A percentile compares a stretch with the other conserved stretches of the same genome.
phyloP scores from a whole-genome alignment of 2,797 vertebrate genomes.

The Gephyroberyx darwinii region DNA sequence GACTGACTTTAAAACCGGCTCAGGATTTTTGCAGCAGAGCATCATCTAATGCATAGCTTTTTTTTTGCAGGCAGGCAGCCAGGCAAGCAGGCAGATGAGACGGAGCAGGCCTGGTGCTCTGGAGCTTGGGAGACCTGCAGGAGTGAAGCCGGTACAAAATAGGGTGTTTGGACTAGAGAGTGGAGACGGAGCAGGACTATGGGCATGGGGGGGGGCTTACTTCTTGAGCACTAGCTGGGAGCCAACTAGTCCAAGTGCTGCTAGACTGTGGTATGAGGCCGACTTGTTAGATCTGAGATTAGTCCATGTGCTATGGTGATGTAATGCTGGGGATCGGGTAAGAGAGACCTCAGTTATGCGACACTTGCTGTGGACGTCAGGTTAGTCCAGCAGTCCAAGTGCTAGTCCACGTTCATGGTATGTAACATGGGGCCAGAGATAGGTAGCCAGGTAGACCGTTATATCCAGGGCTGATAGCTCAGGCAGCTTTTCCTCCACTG shows the following conservation, averaged over 20 bases:
- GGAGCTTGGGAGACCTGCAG: constrained; percentile 5
- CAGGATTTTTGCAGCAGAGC: constrained; percentile 15
- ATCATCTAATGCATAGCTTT: constrained; percentile 55
- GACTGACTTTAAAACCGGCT: constrained; percentile 27
- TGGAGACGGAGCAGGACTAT: constrained; percentile 10
- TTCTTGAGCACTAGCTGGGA: constrained; percentile 5
- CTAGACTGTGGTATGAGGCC: neutral
- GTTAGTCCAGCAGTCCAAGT: constrained; percentile 7
- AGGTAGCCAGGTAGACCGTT: neutral
- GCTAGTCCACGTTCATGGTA: neutral
- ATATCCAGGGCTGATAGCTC: constrained; percentile 9
- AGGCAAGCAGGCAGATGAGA: constrained; percentile 15
- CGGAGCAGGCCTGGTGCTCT: constrained; percentile 9
- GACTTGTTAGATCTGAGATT: neutral
- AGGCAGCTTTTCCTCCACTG: constrained; percentile 28
- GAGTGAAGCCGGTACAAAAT: constrained; percentile 17
- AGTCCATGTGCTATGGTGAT: constrained; percentile 15
- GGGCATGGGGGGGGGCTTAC: neutral
- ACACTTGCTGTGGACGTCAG: constrained; percentile 19
- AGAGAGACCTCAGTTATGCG: constrained; percentile 2
- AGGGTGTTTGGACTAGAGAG: neutral
- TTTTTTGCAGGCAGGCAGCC: constrained; percentile 8
- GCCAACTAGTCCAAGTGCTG: constrained; percentile 1
- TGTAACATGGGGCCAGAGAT: constrained; percentile 4
- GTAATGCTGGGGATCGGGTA: constrained; percentile 14